Evolutionary conservation across 2,797 vertebrate species (phyloP).

Genomic region (Cygnus olor): DNA sequence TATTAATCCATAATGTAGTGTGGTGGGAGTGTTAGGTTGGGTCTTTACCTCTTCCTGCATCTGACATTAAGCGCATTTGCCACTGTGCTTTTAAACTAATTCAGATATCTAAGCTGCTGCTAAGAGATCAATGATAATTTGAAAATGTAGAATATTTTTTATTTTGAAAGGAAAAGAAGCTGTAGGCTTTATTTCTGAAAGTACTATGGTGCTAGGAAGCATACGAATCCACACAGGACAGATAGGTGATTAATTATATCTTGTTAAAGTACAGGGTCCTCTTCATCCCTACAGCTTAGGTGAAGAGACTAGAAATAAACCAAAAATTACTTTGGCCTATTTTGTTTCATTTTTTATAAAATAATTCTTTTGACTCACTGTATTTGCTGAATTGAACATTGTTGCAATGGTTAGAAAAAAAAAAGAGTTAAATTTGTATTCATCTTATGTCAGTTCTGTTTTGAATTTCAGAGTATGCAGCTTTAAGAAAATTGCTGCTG

Average conservation of each 20-base stretch:
- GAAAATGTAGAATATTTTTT: not conserved
- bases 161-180: not conserved
- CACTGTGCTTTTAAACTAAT: not conserved
- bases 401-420: not conserved
- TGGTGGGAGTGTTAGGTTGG: not conserved
- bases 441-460: not conserved
- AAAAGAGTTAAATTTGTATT: not conserved
- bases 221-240: not conserved
- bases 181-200: not conserved
- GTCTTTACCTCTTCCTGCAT: not conserved
- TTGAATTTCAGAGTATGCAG: not conserved
- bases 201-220: not conserved
- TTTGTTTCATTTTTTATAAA: not conserved
- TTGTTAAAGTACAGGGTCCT: not conserved
- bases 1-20: not conserved
- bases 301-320: not conserved
- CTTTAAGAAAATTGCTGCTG: slow-evolving; percentile 41
- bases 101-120: not conserved
- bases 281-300: not conserved
- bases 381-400: not conserved
- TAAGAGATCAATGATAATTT: not conserved
- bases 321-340: not conserved
- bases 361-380: not conserved
- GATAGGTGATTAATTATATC: not conserved
- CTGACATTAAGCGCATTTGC: not conserved